phyloP scores from a whole-genome alignment of 1,140 invertebrate species.

The Megalonaias nervosa region DNA sequence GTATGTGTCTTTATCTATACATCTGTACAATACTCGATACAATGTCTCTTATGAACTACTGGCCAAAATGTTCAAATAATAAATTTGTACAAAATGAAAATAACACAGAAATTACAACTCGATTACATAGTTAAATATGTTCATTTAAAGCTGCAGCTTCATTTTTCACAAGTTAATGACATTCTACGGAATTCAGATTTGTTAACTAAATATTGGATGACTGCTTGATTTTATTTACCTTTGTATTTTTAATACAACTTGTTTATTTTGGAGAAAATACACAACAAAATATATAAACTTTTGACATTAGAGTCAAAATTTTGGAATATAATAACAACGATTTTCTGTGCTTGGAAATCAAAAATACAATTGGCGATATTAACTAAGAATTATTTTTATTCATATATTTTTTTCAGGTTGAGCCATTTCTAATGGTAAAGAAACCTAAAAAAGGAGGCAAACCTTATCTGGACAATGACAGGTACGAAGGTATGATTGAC shows the following conservation, averaged over 20 bases:
- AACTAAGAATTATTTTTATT: background rate
- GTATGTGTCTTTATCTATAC: no score
- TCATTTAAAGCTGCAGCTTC: no score
- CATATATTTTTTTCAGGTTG: slow-evolving; percentile 34
- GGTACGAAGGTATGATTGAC: slow-evolving; percentile 77
- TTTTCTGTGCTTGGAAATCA: background rate
- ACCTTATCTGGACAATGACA: slow-evolving; percentile 68
- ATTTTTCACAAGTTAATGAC: no score
- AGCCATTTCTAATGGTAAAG: slow-evolving; percentile 48
- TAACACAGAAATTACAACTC: no score
- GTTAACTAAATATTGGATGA: background rate
- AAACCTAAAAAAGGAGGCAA: slow-evolving; percentile 23
- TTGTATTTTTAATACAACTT: background rate
- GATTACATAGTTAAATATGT: no score
- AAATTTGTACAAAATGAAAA: no score
- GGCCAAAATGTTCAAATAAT: no score
- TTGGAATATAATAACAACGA: background rate
- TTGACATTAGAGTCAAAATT: background rate
- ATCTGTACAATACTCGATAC: no score
- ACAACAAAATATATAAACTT: background rate
- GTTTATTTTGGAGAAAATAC: background rate
- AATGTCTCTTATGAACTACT: no score
- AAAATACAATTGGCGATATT: background rate
- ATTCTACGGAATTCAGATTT: no score
- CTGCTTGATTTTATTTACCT: background rate